Conservation (phyloP, 2,888 invertebrate species). For the Lasioglossum morio region DNA sequence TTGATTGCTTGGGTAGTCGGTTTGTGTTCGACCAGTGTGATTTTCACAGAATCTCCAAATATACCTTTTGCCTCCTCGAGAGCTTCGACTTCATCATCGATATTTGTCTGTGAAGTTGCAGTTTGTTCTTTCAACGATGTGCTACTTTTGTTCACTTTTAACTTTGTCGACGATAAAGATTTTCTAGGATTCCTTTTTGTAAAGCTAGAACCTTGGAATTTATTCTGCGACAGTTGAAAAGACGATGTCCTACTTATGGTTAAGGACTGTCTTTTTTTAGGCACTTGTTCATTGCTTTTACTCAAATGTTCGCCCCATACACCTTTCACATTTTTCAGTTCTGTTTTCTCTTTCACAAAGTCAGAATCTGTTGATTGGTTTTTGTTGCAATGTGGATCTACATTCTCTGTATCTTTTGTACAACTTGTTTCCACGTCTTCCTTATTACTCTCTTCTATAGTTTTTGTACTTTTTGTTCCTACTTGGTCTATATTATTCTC, state of each 20-base stretch:
- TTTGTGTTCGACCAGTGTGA: constrained; percentile 70
- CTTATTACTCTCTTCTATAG: neutral
- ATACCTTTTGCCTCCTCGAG: constrained; percentile 56
- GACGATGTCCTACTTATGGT: constrained; percentile 78
- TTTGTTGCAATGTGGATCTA: constrained; percentile 50
- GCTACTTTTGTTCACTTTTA: constrained; percentile 67
- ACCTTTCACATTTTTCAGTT: constrained; percentile 76
- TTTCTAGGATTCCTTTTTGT: constrained; percentile 92
- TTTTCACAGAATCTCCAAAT: constrained; percentile 73
- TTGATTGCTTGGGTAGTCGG: constrained; percentile 74
- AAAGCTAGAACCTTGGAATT: constrained; percentile 90
- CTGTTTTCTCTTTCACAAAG: neutral
- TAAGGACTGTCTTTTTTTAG: constrained; percentile 63
- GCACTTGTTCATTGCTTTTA: constrained; percentile 74
- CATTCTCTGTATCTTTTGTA: constrained; percentile 69
- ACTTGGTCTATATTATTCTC: constrained; percentile 30
- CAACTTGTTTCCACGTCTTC: neutral
- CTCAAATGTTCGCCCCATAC: constrained; percentile 86
- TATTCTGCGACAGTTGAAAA: constrained; percentile 88
- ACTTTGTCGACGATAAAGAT: constrained; percentile 84
- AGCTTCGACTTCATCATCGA: constrained; percentile 48
- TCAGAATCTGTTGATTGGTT: neutral
- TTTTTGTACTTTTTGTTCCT: constrained; percentile 68
- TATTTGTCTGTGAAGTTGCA: constrained; percentile 15
- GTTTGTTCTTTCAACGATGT: neutral